These are phyloP conservation scores for Dermochelys coriacea DNA, from an alignment of 2,797 vertebrate species.

Conservation along the genomic window DNA sequence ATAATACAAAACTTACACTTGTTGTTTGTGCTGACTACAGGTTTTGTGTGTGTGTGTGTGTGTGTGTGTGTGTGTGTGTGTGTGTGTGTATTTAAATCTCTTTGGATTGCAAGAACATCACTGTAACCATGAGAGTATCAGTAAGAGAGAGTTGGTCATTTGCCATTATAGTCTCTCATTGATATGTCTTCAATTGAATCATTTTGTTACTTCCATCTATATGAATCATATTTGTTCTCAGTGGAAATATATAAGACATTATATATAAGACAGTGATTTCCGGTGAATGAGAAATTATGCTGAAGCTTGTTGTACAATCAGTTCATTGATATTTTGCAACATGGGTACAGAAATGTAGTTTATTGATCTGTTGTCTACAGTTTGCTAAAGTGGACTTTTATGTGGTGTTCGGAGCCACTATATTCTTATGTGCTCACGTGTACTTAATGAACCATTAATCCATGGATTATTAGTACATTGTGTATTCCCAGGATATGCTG, in stretches of 20 bases:
- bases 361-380: neutral
- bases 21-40: neutral
- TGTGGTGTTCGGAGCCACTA: slow-evolving; percentile 1
- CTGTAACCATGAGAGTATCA: neutral
- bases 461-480: neutral
- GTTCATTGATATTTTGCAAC: neutral
- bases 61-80: too few relatives aligned
- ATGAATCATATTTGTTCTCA: neutral
- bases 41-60: neutral
- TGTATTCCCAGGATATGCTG: neutral
- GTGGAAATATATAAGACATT: neutral
- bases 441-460: neutral
- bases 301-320: neutral
- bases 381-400: neutral
- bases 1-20: neutral
- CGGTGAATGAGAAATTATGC: neutral
- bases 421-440: neutral
- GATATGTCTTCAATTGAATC: neutral
- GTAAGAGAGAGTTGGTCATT: neutral
- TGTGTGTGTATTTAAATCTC: neutral
- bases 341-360: neutral
- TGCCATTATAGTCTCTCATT: neutral
- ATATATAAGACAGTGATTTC: neutral
- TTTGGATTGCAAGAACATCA: neutral
- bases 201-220: neutral